These are phyloP conservation scores for Linnaemya tessellans DNA, from an alignment of 2,888 invertebrate species.

Conservation along the genomic window DNA sequence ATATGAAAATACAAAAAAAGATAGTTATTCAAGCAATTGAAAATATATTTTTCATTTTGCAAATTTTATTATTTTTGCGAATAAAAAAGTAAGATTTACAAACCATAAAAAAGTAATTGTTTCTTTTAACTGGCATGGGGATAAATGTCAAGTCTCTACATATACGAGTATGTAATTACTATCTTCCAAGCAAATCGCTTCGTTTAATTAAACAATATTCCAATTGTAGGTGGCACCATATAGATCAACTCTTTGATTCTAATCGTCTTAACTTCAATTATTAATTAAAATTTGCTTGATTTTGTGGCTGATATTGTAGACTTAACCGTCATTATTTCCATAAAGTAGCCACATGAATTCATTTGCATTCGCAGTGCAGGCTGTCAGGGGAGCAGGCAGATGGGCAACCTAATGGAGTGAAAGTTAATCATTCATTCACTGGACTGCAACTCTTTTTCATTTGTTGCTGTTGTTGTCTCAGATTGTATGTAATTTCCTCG, in stretches of 20 bases:
- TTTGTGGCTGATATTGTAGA: not conserved
- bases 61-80: too few species aligned
- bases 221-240: slow-evolving; percentile 14
- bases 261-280: slow-evolving; percentile 43
- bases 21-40: too few species aligned
- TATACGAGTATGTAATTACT: too few species aligned
- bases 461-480: not conserved
- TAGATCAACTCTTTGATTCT: slow-evolving; percentile 20
- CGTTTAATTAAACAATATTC: slow-evolving; percentile 24
- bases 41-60: too few species aligned
- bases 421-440: slow-evolving; percentile 33
- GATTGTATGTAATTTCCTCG: slow-evolving; percentile 27
- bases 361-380: slow-evolving; percentile 16
- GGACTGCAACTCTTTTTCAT: not conserved
- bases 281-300: not conserved
- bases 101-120: too few species aligned
- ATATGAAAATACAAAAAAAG: too few species aligned
- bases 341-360: slow-evolving; percentile 1
- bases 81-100: too few species aligned
- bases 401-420: slow-evolving; percentile 2
- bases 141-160: too few species aligned
- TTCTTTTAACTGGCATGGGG: too few species aligned
- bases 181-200: not conserved
- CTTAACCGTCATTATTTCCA: slow-evolving; percentile 36
- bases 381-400: not conserved